Base-by-base conservation (phyloP, 1,140 invertebrate genomes). In the Tachypleus tridentatus region DNA sequence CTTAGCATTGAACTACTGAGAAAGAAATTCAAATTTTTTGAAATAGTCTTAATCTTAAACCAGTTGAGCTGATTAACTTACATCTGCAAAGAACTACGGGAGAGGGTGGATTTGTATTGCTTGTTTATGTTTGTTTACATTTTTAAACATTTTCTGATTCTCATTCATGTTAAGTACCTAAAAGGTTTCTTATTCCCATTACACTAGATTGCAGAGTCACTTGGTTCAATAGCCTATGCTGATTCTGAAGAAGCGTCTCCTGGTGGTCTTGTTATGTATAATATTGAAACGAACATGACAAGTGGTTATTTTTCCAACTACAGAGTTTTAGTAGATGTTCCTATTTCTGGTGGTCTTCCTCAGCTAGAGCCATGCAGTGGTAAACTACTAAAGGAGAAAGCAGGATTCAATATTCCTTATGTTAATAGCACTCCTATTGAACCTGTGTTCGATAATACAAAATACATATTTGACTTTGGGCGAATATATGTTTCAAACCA, bases 341-440 rank as follows among this genome's bases (percentile, higher is more conserved):
- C 53, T 1, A 59, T 29, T 48, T 54, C 54, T 10, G 60, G 58
- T 7, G 58, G 61, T 5, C 48, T 66, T 8, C 63, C 69, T 9
- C 49, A 62, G 4, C 54, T 71, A 10, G 65, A 69, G 51, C 67
- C 70, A 11, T 72, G 71, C 53, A 63, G 67, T 4, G 71, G 64
- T 5, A 51, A 68, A 57, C 51, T 71, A 0, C 58, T 67, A 58
- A 65, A 68, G 3, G 66, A 67, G 58, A 54, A 65, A 57, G 66
- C 47, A n/a, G 70, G 68, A 8, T 70, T 71, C 51, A 69, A 72
- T 57, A 61, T 72, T 9, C 67, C 70, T 3, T 72, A 69, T 49
- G 64, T 69, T 8, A 64, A 68, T 49, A 63, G 65, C 5, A 63
- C 65, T 4, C 65, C 62, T 56, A 63, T 70, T 4, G 66, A 67